Conservation (phyloP, 2,797 vertebrate species). For the Eidolon dupreanum region DNA sequence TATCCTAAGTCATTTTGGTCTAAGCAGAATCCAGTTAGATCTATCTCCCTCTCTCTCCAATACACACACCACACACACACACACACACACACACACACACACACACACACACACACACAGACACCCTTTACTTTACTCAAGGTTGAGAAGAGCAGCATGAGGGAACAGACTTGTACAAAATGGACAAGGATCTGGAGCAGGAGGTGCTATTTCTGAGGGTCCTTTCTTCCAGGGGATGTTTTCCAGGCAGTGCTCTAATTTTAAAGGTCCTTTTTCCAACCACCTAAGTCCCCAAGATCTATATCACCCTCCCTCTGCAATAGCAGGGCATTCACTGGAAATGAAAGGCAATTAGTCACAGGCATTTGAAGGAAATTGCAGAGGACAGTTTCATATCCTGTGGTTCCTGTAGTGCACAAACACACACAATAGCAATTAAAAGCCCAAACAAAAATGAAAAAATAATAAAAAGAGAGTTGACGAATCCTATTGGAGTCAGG, state of each 20-base stretch:
- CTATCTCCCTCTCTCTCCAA: too few species aligned
- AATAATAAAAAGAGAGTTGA: conserved; percentile 54
- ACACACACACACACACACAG: background rate
- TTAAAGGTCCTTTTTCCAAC: background rate
- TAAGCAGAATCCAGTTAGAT: background rate
- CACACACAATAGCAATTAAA: conserved; percentile 54
- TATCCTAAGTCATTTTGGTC: background rate
- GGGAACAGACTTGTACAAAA: background rate
- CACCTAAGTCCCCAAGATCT: background rate
- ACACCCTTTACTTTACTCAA: background rate
- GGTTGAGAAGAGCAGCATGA: background rate
- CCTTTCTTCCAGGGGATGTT: background rate
- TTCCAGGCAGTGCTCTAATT: background rate
- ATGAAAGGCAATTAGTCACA: conserved; percentile 65
- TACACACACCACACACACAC: background rate
- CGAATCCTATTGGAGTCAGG: conserved; percentile 13
- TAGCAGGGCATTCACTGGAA: conserved; percentile 22
- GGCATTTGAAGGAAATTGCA: conserved; percentile 62
- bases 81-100: background rate
- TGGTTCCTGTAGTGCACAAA: conserved; percentile 10
- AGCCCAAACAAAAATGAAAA: background rate
- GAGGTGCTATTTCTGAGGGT: background rate
- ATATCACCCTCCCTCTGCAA: background rate
- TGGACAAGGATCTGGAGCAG: background rate
- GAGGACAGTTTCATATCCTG: conserved; percentile 52